These are phyloP conservation scores for Microchrysa polita DNA, from an alignment of 2,888 invertebrate species.

Conservation along the genomic window DNA sequence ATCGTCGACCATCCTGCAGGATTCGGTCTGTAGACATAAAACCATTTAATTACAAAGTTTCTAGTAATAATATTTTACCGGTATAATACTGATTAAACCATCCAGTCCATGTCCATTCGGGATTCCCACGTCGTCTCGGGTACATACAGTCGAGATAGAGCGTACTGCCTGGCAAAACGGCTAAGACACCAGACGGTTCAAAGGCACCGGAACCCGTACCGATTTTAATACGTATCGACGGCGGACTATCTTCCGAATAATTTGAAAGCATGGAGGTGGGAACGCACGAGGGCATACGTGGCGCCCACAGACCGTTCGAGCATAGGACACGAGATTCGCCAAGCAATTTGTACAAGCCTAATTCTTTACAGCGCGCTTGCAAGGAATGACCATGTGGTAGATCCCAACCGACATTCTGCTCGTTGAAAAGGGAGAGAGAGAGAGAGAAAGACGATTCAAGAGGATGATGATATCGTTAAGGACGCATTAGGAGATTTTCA, in stretches of 20 bases:
- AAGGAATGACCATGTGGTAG: slow-evolving; percentile 83
- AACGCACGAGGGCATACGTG: slow-evolving; percentile 80
- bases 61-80: slow-evolving; percentile 66
- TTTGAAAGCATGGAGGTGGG: slow-evolving; percentile 88
- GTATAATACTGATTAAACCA: slow-evolving; percentile 80
- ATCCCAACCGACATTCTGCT: slow-evolving; percentile 70
- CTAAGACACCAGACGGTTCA: slow-evolving; percentile 80
- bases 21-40: slow-evolving; percentile 46
- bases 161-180: slow-evolving; percentile 81
- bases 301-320: slow-evolving; percentile 84
- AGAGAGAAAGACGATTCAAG: background rate
- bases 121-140: slow-evolving; percentile 78
- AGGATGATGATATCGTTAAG: slow-evolving; percentile 1
- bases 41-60: slow-evolving; percentile 51
- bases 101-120: slow-evolving; percentile 90
- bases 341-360: slow-evolving; percentile 84
- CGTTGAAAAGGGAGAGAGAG: slow-evolving; percentile 4
- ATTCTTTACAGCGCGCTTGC: slow-evolving; percentile 79
- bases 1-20: slow-evolving; percentile 62
- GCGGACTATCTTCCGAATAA: slow-evolving; percentile 87
- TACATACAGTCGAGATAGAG: slow-evolving; percentile 85
- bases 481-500: slow-evolving; percentile 7
- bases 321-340: slow-evolving; percentile 82
- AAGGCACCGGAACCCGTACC: slow-evolving; percentile 83
- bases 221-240: slow-evolving; percentile 80